These are phyloP conservation scores for Nebria salina DNA, from an alignment of 2,888 invertebrate genomes.

Conservation along the genomic window DNA sequence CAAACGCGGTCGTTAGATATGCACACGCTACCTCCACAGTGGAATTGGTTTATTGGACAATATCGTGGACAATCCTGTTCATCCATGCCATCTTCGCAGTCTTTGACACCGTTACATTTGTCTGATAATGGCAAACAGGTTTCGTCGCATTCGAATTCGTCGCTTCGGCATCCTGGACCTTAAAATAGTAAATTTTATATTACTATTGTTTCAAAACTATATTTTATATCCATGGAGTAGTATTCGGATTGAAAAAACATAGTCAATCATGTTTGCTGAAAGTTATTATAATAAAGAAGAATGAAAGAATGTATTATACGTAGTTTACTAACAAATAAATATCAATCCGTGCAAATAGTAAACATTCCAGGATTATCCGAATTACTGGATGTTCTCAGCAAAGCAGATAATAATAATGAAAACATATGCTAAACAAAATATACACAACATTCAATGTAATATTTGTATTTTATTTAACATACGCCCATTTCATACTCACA, in stretches of 20 bases:
- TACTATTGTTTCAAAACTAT: neutral
- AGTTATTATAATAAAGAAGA: too few relatives aligned
- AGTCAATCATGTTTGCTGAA: neutral
- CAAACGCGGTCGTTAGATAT: slow-evolving; percentile 66
- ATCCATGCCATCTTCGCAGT: slow-evolving; percentile 71
- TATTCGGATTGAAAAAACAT: neutral
- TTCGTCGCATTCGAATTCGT: slow-evolving; percentile 73
- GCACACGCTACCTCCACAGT: slow-evolving; percentile 71
- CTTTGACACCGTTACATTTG: slow-evolving; percentile 69
- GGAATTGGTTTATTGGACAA: slow-evolving; percentile 68
- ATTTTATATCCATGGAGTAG: neutral
- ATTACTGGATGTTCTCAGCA: too few relatives aligned
- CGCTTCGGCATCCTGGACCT: slow-evolving; percentile 65
- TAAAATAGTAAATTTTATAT: neutral
- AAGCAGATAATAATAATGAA: too few relatives aligned
- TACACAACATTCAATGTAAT: too few relatives aligned
- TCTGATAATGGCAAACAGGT: slow-evolving; percentile 67
- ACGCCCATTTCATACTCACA: too few relatives aligned
- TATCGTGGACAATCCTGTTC: slow-evolving; percentile 64
- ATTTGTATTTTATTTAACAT: too few relatives aligned
- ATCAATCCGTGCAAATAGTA: too few relatives aligned
- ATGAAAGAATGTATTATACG: too few relatives aligned
- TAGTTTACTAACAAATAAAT: too few relatives aligned
- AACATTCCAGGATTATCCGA: too few relatives aligned
- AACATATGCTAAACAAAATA: too few relatives aligned